These are phyloP conservation scores for Anabas testudineus DNA, from an alignment of 2,797 vertebrate genomes.

Conservation along the genomic window DNA sequence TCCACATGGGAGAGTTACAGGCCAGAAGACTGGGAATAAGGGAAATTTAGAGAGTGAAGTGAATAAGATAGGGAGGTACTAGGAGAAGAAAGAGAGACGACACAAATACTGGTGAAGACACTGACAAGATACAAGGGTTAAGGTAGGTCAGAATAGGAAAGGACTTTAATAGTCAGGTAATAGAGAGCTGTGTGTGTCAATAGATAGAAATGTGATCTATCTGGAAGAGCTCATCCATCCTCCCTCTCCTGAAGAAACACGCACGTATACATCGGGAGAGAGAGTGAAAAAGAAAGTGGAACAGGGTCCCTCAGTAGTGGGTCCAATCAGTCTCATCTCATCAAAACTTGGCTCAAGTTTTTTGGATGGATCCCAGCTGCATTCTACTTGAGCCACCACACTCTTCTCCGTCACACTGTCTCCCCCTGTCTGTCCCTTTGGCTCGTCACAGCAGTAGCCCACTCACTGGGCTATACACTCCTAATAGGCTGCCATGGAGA, in stretches of 20 bases:
- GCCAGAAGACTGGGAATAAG: constrained; percentile 64
- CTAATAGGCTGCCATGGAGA: constrained; percentile 71
- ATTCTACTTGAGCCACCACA: constrained; percentile 58
- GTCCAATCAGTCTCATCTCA: constrained; percentile 76
- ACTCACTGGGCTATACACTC: constrained; percentile 54
- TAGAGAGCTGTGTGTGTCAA: constrained; percentile 62
- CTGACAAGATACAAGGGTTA: constrained; percentile 67
- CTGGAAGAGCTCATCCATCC: constrained; percentile 63
- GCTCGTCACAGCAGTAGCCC: constrained; percentile 76
- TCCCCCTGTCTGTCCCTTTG: constrained; percentile 79
- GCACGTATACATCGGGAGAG: constrained; percentile 27
- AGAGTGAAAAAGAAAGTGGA: constrained; percentile 55
- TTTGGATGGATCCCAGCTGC: constrained; percentile 72
- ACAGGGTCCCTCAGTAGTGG: constrained; percentile 65
- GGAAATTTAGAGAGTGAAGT: constrained; percentile 68
- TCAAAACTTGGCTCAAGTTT: constrained; percentile 81
- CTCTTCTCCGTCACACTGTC: constrained; percentile 79
- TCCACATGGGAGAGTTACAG: constrained; percentile 75
- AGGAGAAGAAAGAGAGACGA: constrained; percentile 68
- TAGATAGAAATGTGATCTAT: constrained; percentile 62
- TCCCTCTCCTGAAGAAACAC: constrained; percentile 38
- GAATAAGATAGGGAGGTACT: constrained; percentile 71
- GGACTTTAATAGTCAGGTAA: constrained; percentile 76
- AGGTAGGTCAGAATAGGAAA: constrained; percentile 68
- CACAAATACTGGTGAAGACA: constrained; percentile 69